Conservation (phyloP, 2,113 vertebrate genomes). For the Oceanodroma tethys region DNA sequence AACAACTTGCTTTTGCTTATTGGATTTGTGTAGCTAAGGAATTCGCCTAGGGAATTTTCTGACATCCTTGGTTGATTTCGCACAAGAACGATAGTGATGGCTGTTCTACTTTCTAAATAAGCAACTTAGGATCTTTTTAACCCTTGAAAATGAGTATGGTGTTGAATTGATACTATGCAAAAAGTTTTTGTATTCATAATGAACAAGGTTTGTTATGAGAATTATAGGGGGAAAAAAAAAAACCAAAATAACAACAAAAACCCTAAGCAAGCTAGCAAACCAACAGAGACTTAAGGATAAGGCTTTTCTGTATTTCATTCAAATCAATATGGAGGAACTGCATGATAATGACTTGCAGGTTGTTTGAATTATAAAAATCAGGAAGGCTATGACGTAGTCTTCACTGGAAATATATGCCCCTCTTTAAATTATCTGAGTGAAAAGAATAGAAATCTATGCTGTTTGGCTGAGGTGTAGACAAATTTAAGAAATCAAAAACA, state of each 20-base stretch:
- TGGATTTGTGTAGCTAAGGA: neutral
- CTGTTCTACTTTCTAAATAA: neutral
- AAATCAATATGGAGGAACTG: neutral
- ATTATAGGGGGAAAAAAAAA: rapidly evolving
- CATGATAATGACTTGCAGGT: rapidly evolving
- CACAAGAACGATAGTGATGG: neutral
- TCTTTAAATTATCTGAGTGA: neutral
- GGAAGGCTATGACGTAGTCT: neutral
- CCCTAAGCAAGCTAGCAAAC: neutral
- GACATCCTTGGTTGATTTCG: neutral
- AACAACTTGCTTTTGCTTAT: neutral
- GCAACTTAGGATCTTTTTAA: neutral
- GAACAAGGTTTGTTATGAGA: neutral
- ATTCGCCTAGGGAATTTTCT: neutral
- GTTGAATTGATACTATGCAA: neutral
- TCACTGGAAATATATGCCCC: rapidly evolving
- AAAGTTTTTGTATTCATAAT: neutral
- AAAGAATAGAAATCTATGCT: neutral
- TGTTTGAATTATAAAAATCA: neutral
- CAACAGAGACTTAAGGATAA: neutral
- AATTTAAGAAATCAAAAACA: neutral
- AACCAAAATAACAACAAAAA: neutral
- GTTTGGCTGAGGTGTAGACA: neutral
- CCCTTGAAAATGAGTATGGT: neutral
- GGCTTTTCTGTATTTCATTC: neutral